A percentile compares a stretch with the other conserved stretches of the same genome.
Evolutionary conservation across 2,888 invertebrate species (phyloP).

Genomic region (Standfussiana lucernea): DNA sequence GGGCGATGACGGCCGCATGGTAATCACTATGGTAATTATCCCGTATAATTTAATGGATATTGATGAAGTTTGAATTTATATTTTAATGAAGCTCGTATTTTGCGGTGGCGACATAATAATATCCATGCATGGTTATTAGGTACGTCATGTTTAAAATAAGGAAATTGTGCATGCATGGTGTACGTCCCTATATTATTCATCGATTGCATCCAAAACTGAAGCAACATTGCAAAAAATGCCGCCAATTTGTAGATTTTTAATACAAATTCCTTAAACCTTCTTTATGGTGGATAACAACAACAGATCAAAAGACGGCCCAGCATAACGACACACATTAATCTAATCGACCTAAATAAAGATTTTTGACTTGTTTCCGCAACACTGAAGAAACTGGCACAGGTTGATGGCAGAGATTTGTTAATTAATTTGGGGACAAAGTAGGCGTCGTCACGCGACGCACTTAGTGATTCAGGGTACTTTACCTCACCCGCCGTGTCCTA

Average conservation of each 20-base stretch:
- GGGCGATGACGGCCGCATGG: constrained; percentile 54
- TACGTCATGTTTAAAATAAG: constrained; percentile 39
- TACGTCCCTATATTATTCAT: background rate
- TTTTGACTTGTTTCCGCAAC: constrained; percentile 68
- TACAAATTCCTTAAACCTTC: background rate
- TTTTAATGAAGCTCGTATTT: constrained; percentile 65
- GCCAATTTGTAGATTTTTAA: background rate
- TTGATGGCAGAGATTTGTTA: constrained; percentile 84
- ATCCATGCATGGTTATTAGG: constrained; percentile 38
- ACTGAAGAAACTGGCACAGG: constrained; percentile 80
- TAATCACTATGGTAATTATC: constrained; percentile 70
- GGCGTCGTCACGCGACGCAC: constrained; percentile 81
- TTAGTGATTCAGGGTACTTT: constrained; percentile 75
- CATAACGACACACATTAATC: constrained; percentile 60
- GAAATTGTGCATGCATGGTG: constrained; percentile 7
- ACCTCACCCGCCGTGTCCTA: constrained; percentile 71
- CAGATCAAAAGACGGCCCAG: constrained; percentile 29
- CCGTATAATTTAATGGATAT: constrained; percentile 67
- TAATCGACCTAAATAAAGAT: constrained; percentile 68
- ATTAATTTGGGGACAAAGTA: constrained; percentile 85
- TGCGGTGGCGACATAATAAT: constrained; percentile 38
- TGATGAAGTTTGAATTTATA: constrained; percentile 67
- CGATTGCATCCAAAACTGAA: background rate
- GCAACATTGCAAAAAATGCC: background rate
- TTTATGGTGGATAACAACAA: constrained; percentile 8